Percentiles rank a stretch among this genome's conserved stretches.
phyloP scores from a whole-genome alignment of 2,113 vertebrate species.

The Paedocypris sp. region DNA sequence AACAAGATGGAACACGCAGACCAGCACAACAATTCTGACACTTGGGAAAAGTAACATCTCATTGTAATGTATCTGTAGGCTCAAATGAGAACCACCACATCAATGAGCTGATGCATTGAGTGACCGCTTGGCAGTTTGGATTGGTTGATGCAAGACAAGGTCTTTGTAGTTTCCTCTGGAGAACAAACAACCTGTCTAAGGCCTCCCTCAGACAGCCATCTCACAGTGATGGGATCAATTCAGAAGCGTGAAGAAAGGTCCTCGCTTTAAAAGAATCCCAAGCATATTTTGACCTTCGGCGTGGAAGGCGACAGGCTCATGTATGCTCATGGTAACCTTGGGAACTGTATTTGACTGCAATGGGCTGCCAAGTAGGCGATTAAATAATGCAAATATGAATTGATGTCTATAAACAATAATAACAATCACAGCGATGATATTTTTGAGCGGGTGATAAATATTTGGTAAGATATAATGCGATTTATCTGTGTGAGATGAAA shows the following conservation, averaged over 20 bases:
- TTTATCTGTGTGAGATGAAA: neutral
- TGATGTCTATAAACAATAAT: neutral
- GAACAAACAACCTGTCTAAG: neutral
- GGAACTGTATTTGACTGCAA: neutral
- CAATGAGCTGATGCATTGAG: conserved; percentile 4
- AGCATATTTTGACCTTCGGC: conserved; percentile 6
- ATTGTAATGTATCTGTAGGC: neutral
- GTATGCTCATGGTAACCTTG: conserved; percentile 16
- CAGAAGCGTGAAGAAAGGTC: neutral
- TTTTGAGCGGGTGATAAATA: too few relatives aligned
- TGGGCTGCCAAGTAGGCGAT: neutral
- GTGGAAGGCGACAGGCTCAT: conserved; percentile 21
- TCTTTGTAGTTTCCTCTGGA: conserved; percentile 1
- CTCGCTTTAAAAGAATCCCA: neutral
- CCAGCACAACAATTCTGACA: neutral
- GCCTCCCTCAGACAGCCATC: neutral
- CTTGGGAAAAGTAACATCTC: neutral
- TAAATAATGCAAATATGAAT: conserved; percentile 30
- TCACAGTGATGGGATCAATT: conserved; percentile 9
- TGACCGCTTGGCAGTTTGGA: neutral
- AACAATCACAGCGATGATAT: too few relatives aligned
- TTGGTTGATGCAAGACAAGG: conserved; percentile 1
- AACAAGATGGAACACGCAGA: neutral
- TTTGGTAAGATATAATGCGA: too few relatives aligned
- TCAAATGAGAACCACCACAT: conserved; percentile 29